phyloP scores from a whole-genome alignment of 2,113 vertebrate species.

The Podiceps cristatus region DNA sequence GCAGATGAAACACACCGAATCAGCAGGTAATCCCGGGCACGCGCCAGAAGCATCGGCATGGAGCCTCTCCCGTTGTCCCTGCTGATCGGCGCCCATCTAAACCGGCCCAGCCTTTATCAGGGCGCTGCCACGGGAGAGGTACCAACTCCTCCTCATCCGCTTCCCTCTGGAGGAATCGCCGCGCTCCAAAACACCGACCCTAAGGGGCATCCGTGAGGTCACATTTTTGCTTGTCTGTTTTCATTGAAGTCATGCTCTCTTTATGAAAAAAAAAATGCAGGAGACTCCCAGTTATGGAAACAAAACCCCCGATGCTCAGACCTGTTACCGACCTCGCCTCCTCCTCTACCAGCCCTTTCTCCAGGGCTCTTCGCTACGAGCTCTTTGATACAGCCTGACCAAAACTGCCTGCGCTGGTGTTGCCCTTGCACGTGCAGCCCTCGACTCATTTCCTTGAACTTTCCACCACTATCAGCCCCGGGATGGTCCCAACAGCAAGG shows the following conservation, averaged over 20 bases:
- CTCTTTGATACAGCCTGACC: background rate
- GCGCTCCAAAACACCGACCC: background rate
- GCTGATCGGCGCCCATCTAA: background rate
- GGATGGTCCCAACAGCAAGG: background rate
- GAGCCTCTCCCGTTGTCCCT: background rate
- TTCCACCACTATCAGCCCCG: background rate
- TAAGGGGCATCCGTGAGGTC: background rate
- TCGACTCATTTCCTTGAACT: background rate
- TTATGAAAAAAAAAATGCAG: background rate
- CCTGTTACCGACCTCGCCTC: background rate
- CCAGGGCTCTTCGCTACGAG: background rate
- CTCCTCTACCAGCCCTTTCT: background rate
- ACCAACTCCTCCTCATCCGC: background rate
- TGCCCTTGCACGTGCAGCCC: background rate
- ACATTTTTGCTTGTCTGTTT: background rate
- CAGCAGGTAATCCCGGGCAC: background rate
- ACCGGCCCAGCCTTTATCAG: background rate
- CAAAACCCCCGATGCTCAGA: background rate
- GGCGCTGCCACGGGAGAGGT: background rate
- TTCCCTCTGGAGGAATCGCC: background rate
- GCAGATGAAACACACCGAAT: background rate
- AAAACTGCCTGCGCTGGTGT: background rate
- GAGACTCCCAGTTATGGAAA: background rate
- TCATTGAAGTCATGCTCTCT: background rate
- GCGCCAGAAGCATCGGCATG: background rate